phyloP scores from a whole-genome alignment of 2,113 vertebrate genomes.

The Bostrychus sinensis region DNA sequence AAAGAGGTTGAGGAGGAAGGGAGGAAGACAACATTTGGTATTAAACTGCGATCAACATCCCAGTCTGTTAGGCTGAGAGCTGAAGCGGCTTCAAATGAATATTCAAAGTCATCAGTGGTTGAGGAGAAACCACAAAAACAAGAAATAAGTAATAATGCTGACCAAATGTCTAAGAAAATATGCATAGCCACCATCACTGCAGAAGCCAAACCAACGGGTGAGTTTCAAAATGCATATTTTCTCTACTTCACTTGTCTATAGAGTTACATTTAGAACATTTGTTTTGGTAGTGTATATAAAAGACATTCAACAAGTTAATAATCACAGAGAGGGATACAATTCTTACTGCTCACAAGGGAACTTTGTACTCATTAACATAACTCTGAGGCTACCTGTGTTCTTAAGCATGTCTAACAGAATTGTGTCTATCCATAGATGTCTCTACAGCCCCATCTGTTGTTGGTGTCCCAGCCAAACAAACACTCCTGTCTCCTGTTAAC shows the following conservation, averaged over 20 bases:
- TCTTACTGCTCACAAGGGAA: conserved; percentile 27
- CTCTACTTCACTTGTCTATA: background rate
- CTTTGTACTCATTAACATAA: conserved; percentile 54
- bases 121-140: conserved; percentile 62
- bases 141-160: conserved; percentile 13
- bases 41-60: conserved; percentile 90
- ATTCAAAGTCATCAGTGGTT: conserved; percentile 59
- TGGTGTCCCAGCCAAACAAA: conserved; percentile 31
- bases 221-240: conserved; percentile 57
- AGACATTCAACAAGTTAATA: conserved; percentile 37
- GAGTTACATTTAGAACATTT: conserved; percentile 33
- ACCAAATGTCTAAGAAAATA: conserved; percentile 21
- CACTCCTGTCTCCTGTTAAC: background rate
- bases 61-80: conserved; percentile 79
- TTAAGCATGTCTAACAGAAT: conserved; percentile 47
- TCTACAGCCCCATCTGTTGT: conserved; percentile 21
- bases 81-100: conserved; percentile 50
- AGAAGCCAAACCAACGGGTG: conserved; percentile 78
- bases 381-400: background rate
- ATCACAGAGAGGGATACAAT: conserved; percentile 36
- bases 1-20: conserved; percentile 59
- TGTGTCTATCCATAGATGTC: conserved; percentile 53
- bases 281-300: background rate
- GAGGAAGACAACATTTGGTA: conserved; percentile 81
- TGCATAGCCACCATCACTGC: conserved; percentile 8